A percentile compares a stretch with the other conserved stretches of the same genome.
These are phyloP conservation scores for Philotrypesis tridentata DNA, from an alignment of 1,140 invertebrate species.

Conservation along the genomic window DNA sequence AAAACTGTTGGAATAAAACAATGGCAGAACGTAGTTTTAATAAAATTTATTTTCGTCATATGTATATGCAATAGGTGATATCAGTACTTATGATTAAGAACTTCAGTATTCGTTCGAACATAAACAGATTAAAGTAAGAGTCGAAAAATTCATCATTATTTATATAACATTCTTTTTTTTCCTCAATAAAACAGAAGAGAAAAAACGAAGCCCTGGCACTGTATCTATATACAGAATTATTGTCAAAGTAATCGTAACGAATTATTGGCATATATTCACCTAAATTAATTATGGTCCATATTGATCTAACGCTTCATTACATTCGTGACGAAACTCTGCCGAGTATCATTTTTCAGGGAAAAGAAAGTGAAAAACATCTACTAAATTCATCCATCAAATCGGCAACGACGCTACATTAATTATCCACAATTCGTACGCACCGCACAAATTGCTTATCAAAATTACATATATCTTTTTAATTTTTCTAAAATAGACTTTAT, in stretches of 20 bases:
- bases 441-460: neutral
- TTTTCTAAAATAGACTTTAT: neutral
- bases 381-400: neutral
- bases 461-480: neutral
- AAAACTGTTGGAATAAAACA: neutral
- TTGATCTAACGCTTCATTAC: neutral
- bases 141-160: constrained; percentile 44
- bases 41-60: constrained; percentile 45
- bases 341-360: neutral
- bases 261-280: constrained; percentile 21
- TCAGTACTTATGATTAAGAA: constrained; percentile 41
- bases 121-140: constrained; percentile 31
- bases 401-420: neutral
- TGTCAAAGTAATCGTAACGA: constrained; percentile 42
- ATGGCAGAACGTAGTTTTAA: constrained; percentile 16
- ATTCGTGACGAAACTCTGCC: constrained; percentile 20
- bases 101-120: constrained; percentile 32
- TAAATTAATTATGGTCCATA: constrained; percentile 27
- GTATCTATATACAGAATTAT: constrained; percentile 45
- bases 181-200: constrained; percentile 28
- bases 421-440: neutral
- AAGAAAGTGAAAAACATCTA: neutral
- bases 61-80: constrained; percentile 38
- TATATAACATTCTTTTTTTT: constrained; percentile 35
- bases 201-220: constrained; percentile 33